phyloP scores from a whole-genome alignment of 2,888 invertebrate genomes.

The Drosophila incognita region DNA sequence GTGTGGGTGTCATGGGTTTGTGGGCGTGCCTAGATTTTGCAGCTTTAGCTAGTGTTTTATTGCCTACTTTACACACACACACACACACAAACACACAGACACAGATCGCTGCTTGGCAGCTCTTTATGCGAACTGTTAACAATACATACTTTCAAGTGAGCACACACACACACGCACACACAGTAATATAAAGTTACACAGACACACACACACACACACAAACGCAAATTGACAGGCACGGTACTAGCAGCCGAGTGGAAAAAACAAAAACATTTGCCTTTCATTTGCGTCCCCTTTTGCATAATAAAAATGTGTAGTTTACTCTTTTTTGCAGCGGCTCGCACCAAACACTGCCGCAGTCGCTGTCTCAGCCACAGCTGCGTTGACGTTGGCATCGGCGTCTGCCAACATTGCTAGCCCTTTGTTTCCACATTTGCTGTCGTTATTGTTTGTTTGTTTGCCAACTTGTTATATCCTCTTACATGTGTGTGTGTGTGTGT shows the following conservation, averaged over 20 bases:
- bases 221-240: constrained; percentile 9
- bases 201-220: constrained; percentile 20
- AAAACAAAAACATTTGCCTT: constrained; percentile 80
- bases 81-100: constrained; percentile 12
- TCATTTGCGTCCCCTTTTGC: constrained; percentile 79
- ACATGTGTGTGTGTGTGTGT: constrained; percentile 31
- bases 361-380: constrained; percentile 12
- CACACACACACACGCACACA: constrained; percentile 30
- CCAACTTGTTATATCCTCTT: constrained; percentile 56
- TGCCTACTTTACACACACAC: constrained; percentile 65
- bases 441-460: constrained; percentile 76
- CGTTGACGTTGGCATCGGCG: constrained; percentile 22
- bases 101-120: constrained; percentile 53
- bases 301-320: constrained; percentile 80
- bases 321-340: constrained; percentile 50
- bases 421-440: constrained; percentile 72
- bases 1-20: constrained; percentile 49
- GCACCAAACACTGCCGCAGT: constrained; percentile 26
- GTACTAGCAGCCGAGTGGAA: constrained; percentile 52
- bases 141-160: constrained; percentile 76
- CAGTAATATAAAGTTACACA: constrained; percentile 25
- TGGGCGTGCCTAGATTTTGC: constrained; percentile 70
- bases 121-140: constrained; percentile 68
- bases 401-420: constrained; percentile 70
- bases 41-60: constrained; percentile 71